Evolutionary conservation across 2,113 vertebrate genomes (phyloP).

Genomic region (Stomatorhinus ivindoensis): DNA sequence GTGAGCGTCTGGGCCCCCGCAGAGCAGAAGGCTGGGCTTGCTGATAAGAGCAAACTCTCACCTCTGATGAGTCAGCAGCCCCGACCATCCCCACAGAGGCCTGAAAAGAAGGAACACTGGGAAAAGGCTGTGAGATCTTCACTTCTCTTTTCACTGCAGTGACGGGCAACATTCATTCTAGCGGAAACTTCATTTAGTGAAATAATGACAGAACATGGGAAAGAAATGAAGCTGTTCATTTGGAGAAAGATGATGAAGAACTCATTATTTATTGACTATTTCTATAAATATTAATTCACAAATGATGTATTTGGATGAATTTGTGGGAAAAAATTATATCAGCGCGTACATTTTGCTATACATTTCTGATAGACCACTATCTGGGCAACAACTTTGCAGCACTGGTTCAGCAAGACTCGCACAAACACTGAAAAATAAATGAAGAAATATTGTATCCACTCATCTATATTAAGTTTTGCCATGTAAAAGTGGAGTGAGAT

Average conservation of each 20-base stretch:
- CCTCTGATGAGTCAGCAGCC: constrained; percentile 65
- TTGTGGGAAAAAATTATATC: constrained; percentile 19
- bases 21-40: neutral
- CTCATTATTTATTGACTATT: constrained; percentile 57
- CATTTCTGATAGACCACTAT: constrained; percentile 18
- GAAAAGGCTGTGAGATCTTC: neutral
- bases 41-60: constrained; percentile 60
- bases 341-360: constrained; percentile 20
- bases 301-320: constrained; percentile 40
- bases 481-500: neutral
- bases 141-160: constrained; percentile 21
- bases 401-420: neutral
- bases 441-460: neutral
- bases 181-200: constrained; percentile 36
- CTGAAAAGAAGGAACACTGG: constrained; percentile 9
- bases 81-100: constrained; percentile 36
- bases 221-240: constrained; percentile 40
- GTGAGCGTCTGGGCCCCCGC: neutral
- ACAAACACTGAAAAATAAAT: neutral
- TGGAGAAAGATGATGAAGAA: constrained; percentile 32
- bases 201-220: constrained; percentile 40
- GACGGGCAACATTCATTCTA: constrained; percentile 26
- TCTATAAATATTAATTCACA: constrained; percentile 58
- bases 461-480: neutral
- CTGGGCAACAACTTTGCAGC: neutral